A percentile compares a stretch with the other conserved stretches of the same genome.
phyloP scores from a whole-genome alignment of 2,797 vertebrate genomes.

The Oryzias sinensis region DNA sequence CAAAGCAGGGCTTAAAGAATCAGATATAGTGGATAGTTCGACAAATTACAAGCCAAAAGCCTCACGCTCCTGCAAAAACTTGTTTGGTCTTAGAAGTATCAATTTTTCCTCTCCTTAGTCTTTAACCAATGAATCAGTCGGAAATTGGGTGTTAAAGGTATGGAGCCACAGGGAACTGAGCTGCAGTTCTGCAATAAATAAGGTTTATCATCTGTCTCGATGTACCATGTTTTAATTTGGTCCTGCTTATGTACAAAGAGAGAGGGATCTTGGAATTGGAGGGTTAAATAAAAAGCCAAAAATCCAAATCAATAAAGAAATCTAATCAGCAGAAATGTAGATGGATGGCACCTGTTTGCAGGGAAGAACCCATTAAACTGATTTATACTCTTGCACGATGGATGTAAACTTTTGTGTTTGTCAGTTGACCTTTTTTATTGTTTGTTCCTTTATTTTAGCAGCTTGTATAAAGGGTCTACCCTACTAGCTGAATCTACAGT shows the following conservation, averaged over 20 bases:
- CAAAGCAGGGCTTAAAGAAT: conserved; percentile 51
- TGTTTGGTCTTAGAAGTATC: conserved; percentile 26
- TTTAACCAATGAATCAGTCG: conserved; percentile 53
- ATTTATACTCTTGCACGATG: conserved; percentile 23
- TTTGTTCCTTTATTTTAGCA: conserved; percentile 5
- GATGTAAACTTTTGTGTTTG: neutral
- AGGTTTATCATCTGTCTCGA: conserved; percentile 30
- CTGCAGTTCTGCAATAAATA: conserved; percentile 48
- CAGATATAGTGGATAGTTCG: conserved; percentile 50
- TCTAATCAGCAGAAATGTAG: conserved; percentile 46
- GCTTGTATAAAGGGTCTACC: conserved; percentile 32
- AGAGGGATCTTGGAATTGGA: conserved; percentile 51
- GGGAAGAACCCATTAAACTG: conserved; percentile 40
- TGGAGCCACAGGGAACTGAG: conserved; percentile 32
- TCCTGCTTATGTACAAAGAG: conserved; percentile 4
- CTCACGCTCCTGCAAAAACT: conserved; percentile 35
- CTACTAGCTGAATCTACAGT: conserved; percentile 22
- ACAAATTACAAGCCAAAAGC: conserved; percentile 57
- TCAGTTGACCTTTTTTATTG: neutral
- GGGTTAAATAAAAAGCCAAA: conserved; percentile 61
- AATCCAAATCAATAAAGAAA: conserved; percentile 53
- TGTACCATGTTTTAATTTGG: conserved; percentile 3
- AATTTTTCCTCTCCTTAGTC: neutral
- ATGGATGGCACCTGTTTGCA: conserved; percentile 45
- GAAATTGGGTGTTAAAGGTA: conserved; percentile 61